Base-by-base conservation (phyloP, 2,888 invertebrate genomes). In the Formica aserva region DNA sequence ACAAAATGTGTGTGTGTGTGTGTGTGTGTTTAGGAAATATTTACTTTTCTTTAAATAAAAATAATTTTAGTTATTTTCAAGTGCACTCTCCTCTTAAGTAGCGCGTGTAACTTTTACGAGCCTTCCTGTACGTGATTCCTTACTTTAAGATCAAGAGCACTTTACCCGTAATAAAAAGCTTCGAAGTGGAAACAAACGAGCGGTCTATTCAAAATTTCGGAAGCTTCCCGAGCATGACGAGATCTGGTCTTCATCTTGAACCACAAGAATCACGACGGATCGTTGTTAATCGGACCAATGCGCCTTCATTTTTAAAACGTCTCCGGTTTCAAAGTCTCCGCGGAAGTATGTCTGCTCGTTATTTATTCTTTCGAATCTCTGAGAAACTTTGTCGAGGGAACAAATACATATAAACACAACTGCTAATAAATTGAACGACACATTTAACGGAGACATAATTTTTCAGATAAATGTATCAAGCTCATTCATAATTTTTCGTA, bases 251-350 rank as follows among this genome's bases (percentile, higher is more conserved):
- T 32, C 22, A 22, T 32, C 52, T 48, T 13, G 57, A 22, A 22
- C 32, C 32, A 71, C 60, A 8, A 55, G 69, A 41, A 72, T 57
- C 83, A 66, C n/a, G 52, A 45, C 11, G 71, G 76, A 66, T 22
- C 71, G 32, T 86, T 85, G 65, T 88, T 85, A 87, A 85, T 80
- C 63, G 75, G 57, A 69, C 69, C 82, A 86, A 87, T 77, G 83
- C 41, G 85, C 45, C 48, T 52, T 60, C 26, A 65, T 77, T 85
- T 81, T 76, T 74, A 83, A 52, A 86, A 87, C 84, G 26, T 84
- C 85, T 90, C 87, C 60, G 41, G 60, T 90, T 86, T 90, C 89
- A 86, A 90, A 90, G 86, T 52, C 22, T n/a, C 38, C 26, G 71
- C 72, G 72, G 32, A 35, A 48, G 32, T 66, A 62, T 22, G 29